Evolutionary conservation across 2,888 invertebrate genomes (phyloP).

Genomic region (Coelinius sp.): DNA sequence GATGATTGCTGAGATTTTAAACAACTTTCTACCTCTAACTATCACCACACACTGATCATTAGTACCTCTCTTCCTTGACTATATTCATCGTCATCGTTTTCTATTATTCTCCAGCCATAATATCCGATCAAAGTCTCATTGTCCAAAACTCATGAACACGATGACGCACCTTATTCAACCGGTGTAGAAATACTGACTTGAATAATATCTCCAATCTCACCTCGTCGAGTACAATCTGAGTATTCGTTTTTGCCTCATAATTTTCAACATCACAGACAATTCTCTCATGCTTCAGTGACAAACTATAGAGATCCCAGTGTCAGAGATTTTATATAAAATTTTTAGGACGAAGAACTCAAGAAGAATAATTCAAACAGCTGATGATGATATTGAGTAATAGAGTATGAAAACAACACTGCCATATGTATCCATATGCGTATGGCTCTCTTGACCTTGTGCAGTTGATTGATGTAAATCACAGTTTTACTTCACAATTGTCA

Average conservation of each 20-base stretch:
- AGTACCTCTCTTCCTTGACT: not conserved
- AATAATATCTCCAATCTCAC: slow-evolving; percentile 3
- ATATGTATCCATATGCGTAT: no score
- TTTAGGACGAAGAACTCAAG: not conserved
- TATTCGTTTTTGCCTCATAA: not conserved
- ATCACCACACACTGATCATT: not conserved
- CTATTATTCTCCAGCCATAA: not conserved
- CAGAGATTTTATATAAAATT: not conserved
- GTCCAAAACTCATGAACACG: slow-evolving; percentile 4
- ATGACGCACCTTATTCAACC: slow-evolving; percentile 19
- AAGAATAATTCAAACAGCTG: not conserved
- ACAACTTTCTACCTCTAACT: not conserved
- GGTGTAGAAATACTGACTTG: not conserved
- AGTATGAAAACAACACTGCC: not conserved
- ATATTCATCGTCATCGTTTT: slow-evolving; percentile 11
- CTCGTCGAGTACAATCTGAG: not conserved
- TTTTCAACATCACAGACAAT: not conserved
- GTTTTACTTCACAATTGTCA: not conserved
- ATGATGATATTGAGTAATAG: not conserved
- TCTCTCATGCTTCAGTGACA: not conserved
- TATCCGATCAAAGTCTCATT: slow-evolving; percentile 13
- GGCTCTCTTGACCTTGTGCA: not conserved
- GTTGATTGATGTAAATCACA: not conserved
- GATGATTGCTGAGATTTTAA: not conserved
- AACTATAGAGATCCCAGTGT: not conserved